Base-by-base conservation (phyloP, 2,113 vertebrate genomes). In the Saccopteryx leptura region DNA sequence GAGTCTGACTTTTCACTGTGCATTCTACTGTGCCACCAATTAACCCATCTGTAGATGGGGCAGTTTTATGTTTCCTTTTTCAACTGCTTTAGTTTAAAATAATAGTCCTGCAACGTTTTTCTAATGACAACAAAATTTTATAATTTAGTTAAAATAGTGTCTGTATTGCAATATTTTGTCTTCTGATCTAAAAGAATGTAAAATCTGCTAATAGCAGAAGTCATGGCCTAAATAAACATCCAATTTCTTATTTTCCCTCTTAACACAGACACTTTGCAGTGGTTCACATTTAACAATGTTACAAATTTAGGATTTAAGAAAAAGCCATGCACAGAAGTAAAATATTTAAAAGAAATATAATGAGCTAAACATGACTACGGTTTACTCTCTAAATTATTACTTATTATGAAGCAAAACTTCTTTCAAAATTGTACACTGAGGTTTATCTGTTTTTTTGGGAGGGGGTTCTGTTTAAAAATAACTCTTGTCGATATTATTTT, bases 341-440 rank as follows among this genome's bases (percentile, higher is more conserved):
- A 72, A 75, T 82, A 89, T 71, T 65, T 95, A 78, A 95, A 97
- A 97, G 61, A 9, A 96, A 89, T 61, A 69, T 54, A 82, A 79
- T 46, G 31, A 93, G 75, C 19, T 68, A 90, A 95, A 78, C 28
- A 76, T 80, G 80, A 94, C 26, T 71, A 86, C 9, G 39, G 12
- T 50, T 63, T 87, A 80, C 63, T 88, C 93, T 88, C 54, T 88
- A 88, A 87, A 78, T 82, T 60, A 90, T 81, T 86, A 95, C 81
- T 94, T 85, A 65, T 54, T 52, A 80, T 10, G 52, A 97, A 86
- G 83, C 19, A 94, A 91, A 96, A 86, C 52, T 23, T 96, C 23
- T 83, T 91, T 90, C 83, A 94, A 94, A 98, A 94, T 83, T 83
- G 19, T 96, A 97, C 50, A 94, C 68, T 96, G 93, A 95, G 85